Percentiles rank a stretch among this genome's conserved stretches.
These are phyloP conservation scores for Trachymyrmex cornetzi DNA, from an alignment of 1,140 invertebrate species.

Conservation along the genomic window DNA sequence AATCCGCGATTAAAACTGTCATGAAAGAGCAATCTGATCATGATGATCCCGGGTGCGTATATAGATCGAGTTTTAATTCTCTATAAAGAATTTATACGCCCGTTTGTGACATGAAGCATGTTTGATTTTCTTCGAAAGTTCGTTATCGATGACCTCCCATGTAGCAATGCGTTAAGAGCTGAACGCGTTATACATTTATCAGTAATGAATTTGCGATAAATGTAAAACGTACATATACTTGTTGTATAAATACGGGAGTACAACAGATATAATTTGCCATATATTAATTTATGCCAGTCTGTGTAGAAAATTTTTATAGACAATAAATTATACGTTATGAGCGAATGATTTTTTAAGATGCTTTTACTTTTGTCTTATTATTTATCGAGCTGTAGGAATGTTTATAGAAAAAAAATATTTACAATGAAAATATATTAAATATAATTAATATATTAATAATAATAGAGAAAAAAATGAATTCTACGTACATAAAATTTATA, in stretches of 20 bases:
- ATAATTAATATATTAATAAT: too few relatives aligned
- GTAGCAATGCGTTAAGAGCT: conserved; percentile 43
- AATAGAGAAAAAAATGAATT: too few relatives aligned
- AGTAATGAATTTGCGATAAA: background rate
- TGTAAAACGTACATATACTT: too few relatives aligned
- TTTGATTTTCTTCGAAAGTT: conserved; percentile 39
- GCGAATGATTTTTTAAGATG: conserved; percentile 35
- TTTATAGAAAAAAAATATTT: too few relatives aligned
- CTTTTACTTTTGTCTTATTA: conserved; percentile 34
- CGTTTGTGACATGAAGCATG: conserved; percentile 1
- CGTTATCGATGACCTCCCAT: conserved; percentile 5
- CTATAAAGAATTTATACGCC: background rate
- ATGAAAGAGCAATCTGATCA: conserved; percentile 7
- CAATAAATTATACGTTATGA: conserved; percentile 8
- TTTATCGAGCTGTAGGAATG: background rate
- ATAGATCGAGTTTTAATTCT: background rate
- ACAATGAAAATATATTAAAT: too few relatives aligned
- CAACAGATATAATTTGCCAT: background rate
- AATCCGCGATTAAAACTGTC: conserved; percentile 10
- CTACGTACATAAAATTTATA: background rate
- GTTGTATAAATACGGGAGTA: background rate
- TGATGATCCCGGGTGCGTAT: background rate
- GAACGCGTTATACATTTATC: background rate
- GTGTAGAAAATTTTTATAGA: background rate
- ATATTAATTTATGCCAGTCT: conserved; percentile 28